Base-by-base conservation (phyloP, 2,113 vertebrate species). In the Ovis aries region DNA sequence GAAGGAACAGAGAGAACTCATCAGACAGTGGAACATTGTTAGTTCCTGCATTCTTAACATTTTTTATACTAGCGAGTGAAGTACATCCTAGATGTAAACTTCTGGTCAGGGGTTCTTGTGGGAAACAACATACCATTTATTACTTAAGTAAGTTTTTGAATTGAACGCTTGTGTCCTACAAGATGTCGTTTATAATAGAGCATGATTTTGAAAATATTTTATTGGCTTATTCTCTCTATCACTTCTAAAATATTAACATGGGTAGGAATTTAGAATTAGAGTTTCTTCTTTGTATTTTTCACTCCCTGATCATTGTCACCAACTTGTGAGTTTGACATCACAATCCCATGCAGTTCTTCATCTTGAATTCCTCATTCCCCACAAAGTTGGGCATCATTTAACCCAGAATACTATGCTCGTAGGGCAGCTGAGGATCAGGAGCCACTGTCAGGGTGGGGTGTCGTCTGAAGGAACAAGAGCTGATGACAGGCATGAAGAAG, bases 1-100 rank as follows among this genome's bases (percentile, higher is more conserved):
- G 71, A 81, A 64, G 50, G 52, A 94, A 96, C 53, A 96, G 80
- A 92, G 13, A 78, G 67, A 96, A 84, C 74, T 90, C 84, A 97
- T 93, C 33, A 94, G 62, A 88, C 67, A 91, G 31, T 52, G 16
- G 33, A 50, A 67, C 52, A 62, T 59, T 80, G 52, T 80, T 87
- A 78, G 57, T 88, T 64, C 15, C 59, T 95, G 29, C 29, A 36
- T 96, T 85, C n/a, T 91, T 88, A 64, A 94, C 31, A 45, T 40
- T 57, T 83, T 97, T 96, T 88, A 77, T 23, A 60, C 83, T 84
- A 88, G 36, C 4, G 10, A 59, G 62, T 95, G 36, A 97, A 96
- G 80, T 83, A 36, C 27, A 83, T 97, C 50, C 8, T 43, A 92
- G 43, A 85, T 85, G 14, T 91, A 93, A 95, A 74, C 71, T 29